These are phyloP conservation scores for Limonius californicus DNA, from an alignment of 1,140 invertebrate species.

Conservation along the genomic window DNA sequence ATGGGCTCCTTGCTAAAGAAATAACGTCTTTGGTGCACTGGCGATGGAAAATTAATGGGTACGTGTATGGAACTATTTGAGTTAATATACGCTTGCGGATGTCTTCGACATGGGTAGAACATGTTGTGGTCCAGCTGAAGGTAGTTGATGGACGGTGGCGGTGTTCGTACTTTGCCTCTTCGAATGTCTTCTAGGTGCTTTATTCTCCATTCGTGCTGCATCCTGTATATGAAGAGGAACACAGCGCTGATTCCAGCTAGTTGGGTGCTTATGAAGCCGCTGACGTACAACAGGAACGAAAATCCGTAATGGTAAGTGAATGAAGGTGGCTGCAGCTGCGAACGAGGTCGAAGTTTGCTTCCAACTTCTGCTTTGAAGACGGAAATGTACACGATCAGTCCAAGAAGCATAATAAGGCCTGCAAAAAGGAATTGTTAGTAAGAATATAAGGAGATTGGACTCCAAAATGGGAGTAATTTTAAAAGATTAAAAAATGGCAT, in stretches of 20 bases:
- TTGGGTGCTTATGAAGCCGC: constrained; percentile 78
- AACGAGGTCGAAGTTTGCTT: constrained; percentile 75
- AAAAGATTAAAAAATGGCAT: too few relatives aligned
- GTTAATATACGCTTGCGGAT: constrained; percentile 47
- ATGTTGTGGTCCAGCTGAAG: constrained; percentile 38
- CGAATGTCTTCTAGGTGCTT: constrained; percentile 43
- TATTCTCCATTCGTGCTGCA: constrained; percentile 56
- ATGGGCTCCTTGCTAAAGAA: constrained; percentile 52
- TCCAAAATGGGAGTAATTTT: too few relatives aligned
- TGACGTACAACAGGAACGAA: constrained; percentile 79
- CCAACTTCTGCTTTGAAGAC: constrained; percentile 87
- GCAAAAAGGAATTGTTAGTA: constrained; percentile 43
- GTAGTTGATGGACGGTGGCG: constrained; percentile 38
- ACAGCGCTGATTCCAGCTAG: constrained; percentile 80
- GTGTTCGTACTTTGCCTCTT: constrained; percentile 32
- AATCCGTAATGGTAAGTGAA: constrained; percentile 86
- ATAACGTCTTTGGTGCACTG: constrained; percentile 51
- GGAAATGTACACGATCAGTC: constrained; percentile 89
- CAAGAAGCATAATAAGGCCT: constrained; percentile 85
- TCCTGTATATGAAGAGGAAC: constrained; percentile 78
- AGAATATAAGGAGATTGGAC: too few relatives aligned
- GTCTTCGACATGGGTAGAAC: constrained; percentile 45
- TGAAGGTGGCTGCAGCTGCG: constrained; percentile 68
- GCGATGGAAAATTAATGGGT: constrained; percentile 40
- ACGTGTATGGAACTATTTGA: constrained; percentile 49